Evolutionary conservation across 1,140 invertebrate species (phyloP), one percentile per base, ranked within the genome.

Genomic region (Lordiphosa clarofinis): DNA sequence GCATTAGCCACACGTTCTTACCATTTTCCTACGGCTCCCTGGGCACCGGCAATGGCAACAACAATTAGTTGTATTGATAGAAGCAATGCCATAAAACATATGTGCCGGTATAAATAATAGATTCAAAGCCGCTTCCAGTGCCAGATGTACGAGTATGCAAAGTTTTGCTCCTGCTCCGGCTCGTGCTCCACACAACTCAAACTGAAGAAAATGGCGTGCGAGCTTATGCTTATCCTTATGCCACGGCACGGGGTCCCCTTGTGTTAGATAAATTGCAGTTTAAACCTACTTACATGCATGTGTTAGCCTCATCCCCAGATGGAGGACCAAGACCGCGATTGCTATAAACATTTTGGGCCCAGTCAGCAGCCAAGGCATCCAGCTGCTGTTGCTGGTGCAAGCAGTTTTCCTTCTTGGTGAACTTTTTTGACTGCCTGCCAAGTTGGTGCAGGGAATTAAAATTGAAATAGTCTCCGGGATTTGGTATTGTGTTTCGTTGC

Each of bases 231-330:
- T 78, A 79, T 79, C 74, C 74, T 60, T 50, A 43, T 82, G 76
- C 67, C 60, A 79, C 64, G 56, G 55, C 38, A 38, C 48, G 37
- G 40, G 47, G 48, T 59, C 58, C 76, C 73, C 73, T 58, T 58
- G 78, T 61, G 68, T 81, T 82, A 81, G 76, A 81, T 81, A 81
- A 81, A 81, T 81, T 81, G 76, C 78, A 82, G 78, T 76, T 82
- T 81, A 81, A 81, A 73, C 76, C 76, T 68, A 82, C 76, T 81
- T 84, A 67, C 78, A 82, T 72, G 67, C 76, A 81, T 81, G 76
- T 81, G 76, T 59, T 56, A 66, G 76, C 42, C 60, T 48, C 37
- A 58, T 40, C 57, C 57, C 47, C 15, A 46, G 43, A 46, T 48
- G 24, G 43, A 40, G 33, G 12, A 56, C 42, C 33, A 48, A 44